These are phyloP conservation scores for Channallabes apus DNA, from an alignment of 2,797 vertebrate genomes.

Conservation along the genomic window DNA sequence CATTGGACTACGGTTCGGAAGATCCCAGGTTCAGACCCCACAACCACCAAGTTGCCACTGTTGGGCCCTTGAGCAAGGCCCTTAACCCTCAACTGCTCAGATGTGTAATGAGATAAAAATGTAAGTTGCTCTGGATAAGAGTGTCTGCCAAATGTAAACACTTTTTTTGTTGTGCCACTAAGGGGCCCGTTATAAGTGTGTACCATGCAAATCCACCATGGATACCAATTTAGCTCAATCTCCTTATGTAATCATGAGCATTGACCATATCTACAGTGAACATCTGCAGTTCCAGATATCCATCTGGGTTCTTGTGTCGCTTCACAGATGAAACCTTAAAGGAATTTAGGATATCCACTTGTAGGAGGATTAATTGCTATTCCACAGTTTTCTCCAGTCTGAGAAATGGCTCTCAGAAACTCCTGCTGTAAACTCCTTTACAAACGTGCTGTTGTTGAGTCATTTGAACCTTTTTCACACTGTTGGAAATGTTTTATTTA, in stretches of 20 bases:
- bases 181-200: too few species aligned
- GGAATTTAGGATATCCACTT: too few species aligned
- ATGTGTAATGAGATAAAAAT: too few species aligned
- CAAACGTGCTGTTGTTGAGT: background rate
- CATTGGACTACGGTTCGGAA: too few species aligned
- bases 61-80: too few species aligned
- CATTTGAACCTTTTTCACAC: background rate
- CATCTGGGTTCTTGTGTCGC: background rate
- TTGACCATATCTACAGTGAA: background rate
- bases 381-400: too few species aligned
- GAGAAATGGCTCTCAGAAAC: background rate
- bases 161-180: too few species aligned
- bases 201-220: background rate
- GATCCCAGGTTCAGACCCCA: too few species aligned
- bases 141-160: too few species aligned
- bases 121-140: too few species aligned
- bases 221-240: background rate
- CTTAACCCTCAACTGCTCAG: too few species aligned
- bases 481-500: background rate
- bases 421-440: background rate
- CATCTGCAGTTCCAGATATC: background rate
- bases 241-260: background rate
- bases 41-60: too few species aligned
- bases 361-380: background rate
- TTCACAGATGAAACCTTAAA: background rate